Evolutionary conservation across 1,140 invertebrate species (phyloP).

Genomic region (Centruroides vittatus): DNA sequence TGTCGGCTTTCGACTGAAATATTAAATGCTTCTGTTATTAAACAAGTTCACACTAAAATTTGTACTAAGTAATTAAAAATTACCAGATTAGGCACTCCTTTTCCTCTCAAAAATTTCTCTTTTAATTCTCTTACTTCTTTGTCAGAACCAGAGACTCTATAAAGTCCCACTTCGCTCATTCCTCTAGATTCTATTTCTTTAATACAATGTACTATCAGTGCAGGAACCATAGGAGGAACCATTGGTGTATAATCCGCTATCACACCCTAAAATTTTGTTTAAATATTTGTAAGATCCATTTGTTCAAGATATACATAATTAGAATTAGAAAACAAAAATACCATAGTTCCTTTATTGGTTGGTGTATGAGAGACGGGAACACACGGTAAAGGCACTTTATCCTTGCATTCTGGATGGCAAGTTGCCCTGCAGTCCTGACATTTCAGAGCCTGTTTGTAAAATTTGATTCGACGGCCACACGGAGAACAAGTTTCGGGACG

Average conservation of each 20-base stretch:
- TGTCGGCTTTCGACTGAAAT: conserved; percentile 34
- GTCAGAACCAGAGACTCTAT: conserved; percentile 73
- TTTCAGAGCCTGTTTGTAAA: conserved; percentile 56
- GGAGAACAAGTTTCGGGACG: conserved; percentile 69
- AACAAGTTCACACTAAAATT: not conserved
- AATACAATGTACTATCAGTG: conserved; percentile 81
- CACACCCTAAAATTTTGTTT: conserved; percentile 39
- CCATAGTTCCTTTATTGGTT: conserved; percentile 32
- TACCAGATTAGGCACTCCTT: conserved; percentile 52
- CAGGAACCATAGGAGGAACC: conserved; percentile 78
- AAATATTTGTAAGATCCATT: not conserved
- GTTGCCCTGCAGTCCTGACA: conserved; percentile 61
- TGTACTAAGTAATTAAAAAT: conserved; percentile 19
- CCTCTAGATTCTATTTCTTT: conserved; percentile 80
- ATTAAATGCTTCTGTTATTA: not conserved
- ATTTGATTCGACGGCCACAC: conserved; percentile 50
- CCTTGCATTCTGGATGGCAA: conserved; percentile 63
- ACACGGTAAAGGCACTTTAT: conserved; percentile 63
- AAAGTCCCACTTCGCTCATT: conserved; percentile 71
- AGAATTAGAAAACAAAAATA: conserved; percentile 18
- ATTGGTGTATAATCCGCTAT: conserved; percentile 61
- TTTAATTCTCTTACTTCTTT: conserved; percentile 72
- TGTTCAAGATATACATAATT: not conserved
- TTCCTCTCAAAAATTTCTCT: conserved; percentile 58
- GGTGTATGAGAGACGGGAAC: conserved; percentile 50